Evolutionary conservation across 1,140 invertebrate species (phyloP), one percentile per base, ranked within the genome.

Genomic region (Galleria mellonella): DNA sequence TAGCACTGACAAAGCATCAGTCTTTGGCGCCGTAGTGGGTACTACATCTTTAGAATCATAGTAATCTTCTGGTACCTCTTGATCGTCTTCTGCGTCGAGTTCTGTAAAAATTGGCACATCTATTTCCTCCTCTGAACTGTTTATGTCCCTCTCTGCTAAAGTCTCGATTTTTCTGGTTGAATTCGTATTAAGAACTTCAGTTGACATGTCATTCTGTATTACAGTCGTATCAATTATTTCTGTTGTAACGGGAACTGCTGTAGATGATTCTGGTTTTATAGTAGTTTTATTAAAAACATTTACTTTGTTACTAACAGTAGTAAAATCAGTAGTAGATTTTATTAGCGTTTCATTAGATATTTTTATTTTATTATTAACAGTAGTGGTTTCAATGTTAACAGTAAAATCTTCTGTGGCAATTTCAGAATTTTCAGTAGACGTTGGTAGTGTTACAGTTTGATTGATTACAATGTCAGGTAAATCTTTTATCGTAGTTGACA

Each of bases 41-140:
- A 85, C 63, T 0, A 83, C 46, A 36, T 85, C 82, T 59, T 83
- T 85, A 4, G 66, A 47, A 47, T 85, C 82, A 33, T 85, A 85
- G 35, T 85, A 85, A 70, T 85, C 82, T 60, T 85, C 82, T 39
- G 82, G 78, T 0, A 85, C 74, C 8, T 79, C 76, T 10, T 51
- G 54, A 15, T 54, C 40, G n/a, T 70, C 66, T 53, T 75, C 76
- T 52, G 63, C 47, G 45, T 85, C 78, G 41, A 83, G 42, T 54
- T 75, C 74, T 48, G 76, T 76, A 14, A 69, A 83, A 15, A 79
- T 54, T 43, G 73, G 73, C 0, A 82, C 62, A 4, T 82, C 75
- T 43, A 62, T 52, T 13, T 58, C 47, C 32, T 38, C 38, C 12
- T 70, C 66, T 27, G 39, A 53, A 47, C 60, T 66, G 7, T 62